phyloP scores from a whole-genome alignment of 1,140 invertebrate genomes.

The Trachymyrmex cornetzi region DNA sequence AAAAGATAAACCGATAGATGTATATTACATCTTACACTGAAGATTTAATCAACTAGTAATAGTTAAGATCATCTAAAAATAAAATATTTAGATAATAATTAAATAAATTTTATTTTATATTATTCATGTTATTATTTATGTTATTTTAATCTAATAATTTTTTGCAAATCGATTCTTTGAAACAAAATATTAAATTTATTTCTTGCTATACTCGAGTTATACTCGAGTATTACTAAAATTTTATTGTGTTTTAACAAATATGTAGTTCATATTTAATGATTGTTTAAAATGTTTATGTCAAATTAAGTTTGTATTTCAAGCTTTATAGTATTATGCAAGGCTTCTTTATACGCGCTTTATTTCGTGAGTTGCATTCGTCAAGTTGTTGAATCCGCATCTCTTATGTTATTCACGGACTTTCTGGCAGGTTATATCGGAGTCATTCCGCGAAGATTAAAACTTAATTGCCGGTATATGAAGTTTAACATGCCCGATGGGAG shows the following conservation, averaged over 20 bases:
- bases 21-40: neutral
- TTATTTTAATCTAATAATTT: neutral
- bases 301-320: neutral
- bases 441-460: slow-evolving; percentile 50
- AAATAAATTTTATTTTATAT: neutral
- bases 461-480: slow-evolving; percentile 51
- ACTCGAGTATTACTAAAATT: neutral
- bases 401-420: slow-evolving; percentile 10
- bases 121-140: neutral
- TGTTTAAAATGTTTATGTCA: slow-evolving; percentile 23
- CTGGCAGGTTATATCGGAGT: slow-evolving; percentile 42
- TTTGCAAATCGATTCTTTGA: neutral
- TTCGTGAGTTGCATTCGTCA: slow-evolving; percentile 8
- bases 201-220: neutral
- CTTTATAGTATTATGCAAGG: neutral
- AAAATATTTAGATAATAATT: slow-evolving; percentile 10
- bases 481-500: slow-evolving; percentile 53
- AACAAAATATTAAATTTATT: neutral
- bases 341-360: neutral
- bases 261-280: neutral
- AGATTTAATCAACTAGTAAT: neutral
- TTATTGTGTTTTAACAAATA: neutral
- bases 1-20: neutral
- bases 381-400: neutral
- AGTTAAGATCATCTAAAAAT: neutral